Percentiles rank a stretch among this genome's conserved stretches.
Conservation (phyloP, 2,888 invertebrate species). For the Ophonus ardosiacus region DNA sequence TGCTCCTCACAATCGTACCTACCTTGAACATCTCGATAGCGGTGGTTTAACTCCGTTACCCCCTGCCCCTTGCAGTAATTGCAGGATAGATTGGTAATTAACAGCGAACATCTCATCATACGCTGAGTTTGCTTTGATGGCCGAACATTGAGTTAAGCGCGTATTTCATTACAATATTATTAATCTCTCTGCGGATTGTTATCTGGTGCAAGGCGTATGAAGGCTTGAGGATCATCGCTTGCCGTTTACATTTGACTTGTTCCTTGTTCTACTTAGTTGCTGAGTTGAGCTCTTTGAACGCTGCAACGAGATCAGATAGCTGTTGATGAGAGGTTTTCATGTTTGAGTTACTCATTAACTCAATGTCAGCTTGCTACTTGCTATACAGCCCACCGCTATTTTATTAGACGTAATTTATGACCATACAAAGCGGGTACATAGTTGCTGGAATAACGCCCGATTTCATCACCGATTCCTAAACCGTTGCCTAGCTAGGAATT, state of each 20-base stretch:
- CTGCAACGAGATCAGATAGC: neutral
- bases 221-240: neutral
- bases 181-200: constrained; percentile 50
- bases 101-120: constrained; percentile 53
- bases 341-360: constrained; percentile 6
- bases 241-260: constrained; percentile 10
- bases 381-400: too few species aligned
- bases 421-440: too few species aligned
- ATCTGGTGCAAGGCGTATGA: neutral
- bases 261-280: constrained; percentile 1
- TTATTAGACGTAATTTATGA: too few species aligned
- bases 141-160: constrained; percentile 49
- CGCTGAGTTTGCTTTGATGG: constrained; percentile 54
- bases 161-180: constrained; percentile 55
- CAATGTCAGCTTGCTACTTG: constrained; percentile 11
- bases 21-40: neutral
- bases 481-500: too few species aligned
- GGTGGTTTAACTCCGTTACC: neutral
- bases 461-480: too few species aligned
- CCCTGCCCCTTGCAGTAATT: constrained; percentile 9
- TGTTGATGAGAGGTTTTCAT: constrained; percentile 12
- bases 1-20: neutral
- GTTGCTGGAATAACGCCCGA: too few species aligned
- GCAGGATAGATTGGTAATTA: constrained; percentile 58
- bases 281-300: neutral